These are phyloP conservation scores for Mirza zaza DNA, from an alignment of 2,113 vertebrate species.

Conservation along the genomic window DNA sequence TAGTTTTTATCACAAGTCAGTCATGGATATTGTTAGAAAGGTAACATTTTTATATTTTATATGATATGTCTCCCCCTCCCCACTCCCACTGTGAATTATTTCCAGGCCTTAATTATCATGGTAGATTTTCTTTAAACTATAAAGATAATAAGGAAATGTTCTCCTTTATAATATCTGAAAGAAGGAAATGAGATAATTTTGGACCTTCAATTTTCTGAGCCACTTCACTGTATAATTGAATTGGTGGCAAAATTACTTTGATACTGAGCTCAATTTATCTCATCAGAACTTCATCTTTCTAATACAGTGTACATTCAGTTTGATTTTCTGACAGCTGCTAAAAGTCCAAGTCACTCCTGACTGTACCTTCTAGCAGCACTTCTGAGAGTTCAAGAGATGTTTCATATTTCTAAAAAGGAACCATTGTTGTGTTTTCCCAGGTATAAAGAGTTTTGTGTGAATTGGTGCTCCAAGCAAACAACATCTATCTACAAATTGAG, in stretches of 20 bases:
- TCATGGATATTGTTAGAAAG: background rate
- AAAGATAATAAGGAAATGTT: background rate
- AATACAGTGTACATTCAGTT: background rate
- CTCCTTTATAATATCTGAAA: background rate
- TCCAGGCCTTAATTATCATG: background rate
- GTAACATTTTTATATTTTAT: background rate
- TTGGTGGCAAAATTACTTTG: background rate
- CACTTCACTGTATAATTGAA: background rate
- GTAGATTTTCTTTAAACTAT: background rate
- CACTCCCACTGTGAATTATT: background rate
- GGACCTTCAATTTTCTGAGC: background rate
- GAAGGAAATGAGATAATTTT: background rate
- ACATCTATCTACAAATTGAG: constrained; percentile 12
- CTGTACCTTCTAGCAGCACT: background rate
- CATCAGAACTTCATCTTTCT: background rate
- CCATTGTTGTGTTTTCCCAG: background rate
- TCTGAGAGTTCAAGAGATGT: background rate
- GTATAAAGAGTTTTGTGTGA: constrained; percentile 27
- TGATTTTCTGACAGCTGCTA: background rate
- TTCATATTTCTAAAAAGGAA: background rate
- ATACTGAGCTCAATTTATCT: background rate
- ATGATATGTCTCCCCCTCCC: background rate
- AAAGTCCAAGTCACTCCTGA: background rate
- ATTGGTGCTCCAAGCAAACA: background rate
- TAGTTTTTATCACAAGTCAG: background rate